A percentile compares a stretch with the other conserved stretches of the same genome.
These are phyloP conservation scores for Cheirogaleus major DNA, from an alignment of 2,797 vertebrate genomes.

Conservation along the genomic window DNA sequence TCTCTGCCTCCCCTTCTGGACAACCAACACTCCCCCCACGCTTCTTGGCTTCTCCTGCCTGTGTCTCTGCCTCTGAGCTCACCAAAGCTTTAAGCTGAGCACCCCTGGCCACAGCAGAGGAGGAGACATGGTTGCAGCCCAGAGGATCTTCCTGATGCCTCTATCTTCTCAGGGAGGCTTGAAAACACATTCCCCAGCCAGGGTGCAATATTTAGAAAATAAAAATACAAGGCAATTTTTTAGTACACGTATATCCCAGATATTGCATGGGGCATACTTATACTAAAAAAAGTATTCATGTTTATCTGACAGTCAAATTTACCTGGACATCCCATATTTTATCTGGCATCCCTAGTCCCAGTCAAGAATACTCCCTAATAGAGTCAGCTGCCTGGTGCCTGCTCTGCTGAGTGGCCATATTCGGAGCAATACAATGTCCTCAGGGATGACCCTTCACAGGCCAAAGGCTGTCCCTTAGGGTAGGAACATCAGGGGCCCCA, in stretches of 20 bases:
- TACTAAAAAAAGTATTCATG: not conserved
- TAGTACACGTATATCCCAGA: not conserved
- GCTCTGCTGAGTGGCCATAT: accelerated
- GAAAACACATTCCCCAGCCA: not conserved
- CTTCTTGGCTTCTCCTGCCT: not conserved
- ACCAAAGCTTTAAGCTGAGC: not conserved
- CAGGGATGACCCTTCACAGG: not conserved
- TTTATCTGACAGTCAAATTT: not conserved
- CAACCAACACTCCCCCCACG: not conserved
- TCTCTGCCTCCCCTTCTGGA: not conserved
- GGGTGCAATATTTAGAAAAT: not conserved
- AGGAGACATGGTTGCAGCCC: not conserved
- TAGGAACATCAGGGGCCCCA: not conserved
- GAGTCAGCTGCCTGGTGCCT: not conserved
- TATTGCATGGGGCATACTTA: not conserved
- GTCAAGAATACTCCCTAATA: not conserved
- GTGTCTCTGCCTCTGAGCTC: not conserved
- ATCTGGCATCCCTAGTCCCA: not conserved
- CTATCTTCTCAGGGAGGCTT: not conserved
- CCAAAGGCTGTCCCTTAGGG: not conserved
- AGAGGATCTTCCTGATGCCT: not conserved
- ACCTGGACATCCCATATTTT: not conserved
- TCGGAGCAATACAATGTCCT: not conserved
- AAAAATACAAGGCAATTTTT: not conserved
- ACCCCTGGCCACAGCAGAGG: not conserved